These are phyloP conservation scores for Eupsilia transversa DNA, from an alignment of 2,888 invertebrate genomes.

Conservation along the genomic window DNA sequence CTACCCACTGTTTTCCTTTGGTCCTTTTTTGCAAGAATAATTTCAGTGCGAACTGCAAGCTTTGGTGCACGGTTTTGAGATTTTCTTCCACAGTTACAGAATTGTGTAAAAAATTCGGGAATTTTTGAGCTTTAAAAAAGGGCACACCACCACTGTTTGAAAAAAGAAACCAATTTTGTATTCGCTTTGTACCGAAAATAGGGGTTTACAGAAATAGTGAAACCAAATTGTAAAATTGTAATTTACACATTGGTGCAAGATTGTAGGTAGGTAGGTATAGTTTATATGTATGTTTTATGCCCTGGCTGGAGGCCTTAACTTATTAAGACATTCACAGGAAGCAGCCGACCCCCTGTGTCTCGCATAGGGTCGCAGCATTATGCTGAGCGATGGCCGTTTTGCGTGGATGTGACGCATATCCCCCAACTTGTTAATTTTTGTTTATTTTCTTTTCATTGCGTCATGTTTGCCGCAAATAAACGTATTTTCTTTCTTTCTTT, in stretches of 20 bases:
- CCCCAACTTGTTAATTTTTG: too few species aligned
- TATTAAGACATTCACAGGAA: too few species aligned
- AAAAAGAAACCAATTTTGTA: slow-evolving; percentile 5
- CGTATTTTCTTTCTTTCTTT: too few species aligned
- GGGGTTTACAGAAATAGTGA: not conserved
- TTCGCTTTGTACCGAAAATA: not conserved
- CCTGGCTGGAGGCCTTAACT: too few species aligned
- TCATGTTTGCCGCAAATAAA: too few species aligned
- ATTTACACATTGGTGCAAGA: not conserved
- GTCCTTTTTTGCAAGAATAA: slow-evolving; percentile 14
- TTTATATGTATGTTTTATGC: too few species aligned
- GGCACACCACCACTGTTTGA: not conserved
- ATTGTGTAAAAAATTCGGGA: slow-evolving; percentile 2
- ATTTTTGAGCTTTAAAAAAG: slow-evolving; percentile 22
- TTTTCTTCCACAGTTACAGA: not conserved
- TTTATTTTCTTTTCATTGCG: too few species aligned
- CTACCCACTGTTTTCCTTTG: not conserved
- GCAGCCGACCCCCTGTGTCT: not conserved
- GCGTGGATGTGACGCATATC: too few species aligned
- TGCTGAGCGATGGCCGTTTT: too few species aligned
- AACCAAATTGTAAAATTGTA: not conserved
- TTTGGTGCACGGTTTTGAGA: slow-evolving; percentile 9
- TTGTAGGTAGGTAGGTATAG: too few species aligned
- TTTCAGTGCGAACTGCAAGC: slow-evolving; percentile 1
- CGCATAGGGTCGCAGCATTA: too few species aligned